Percentiles rank a stretch among this genome's conserved stretches.
Conservation (phyloP, 1,140 invertebrate species). For the Drosophila obscura region DNA sequence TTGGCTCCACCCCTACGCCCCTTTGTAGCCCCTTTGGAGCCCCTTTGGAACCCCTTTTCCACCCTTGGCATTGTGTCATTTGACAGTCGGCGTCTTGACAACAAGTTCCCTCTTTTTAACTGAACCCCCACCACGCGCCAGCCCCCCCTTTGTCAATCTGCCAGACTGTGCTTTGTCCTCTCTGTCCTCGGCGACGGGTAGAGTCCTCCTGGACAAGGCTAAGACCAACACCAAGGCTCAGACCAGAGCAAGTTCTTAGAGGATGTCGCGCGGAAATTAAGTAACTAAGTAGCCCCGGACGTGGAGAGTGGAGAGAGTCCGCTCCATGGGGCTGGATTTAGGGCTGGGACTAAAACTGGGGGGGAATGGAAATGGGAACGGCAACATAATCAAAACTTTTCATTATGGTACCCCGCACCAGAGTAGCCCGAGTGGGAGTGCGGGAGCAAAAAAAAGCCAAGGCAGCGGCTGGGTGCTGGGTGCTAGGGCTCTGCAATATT, state of each 20-base stretch:
- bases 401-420: slow-evolving; percentile 45
- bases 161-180: neutral
- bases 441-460: too few relatives aligned
- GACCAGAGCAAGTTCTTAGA: slow-evolving; percentile 31
- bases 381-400: slow-evolving; percentile 76
- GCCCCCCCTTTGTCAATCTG: slow-evolving; percentile 12
- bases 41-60: neutral
- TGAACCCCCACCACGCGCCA: neutral
- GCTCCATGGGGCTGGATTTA: neutral
- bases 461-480: neutral
- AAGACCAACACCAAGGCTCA: slow-evolving; percentile 2
- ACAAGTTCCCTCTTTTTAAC: slow-evolving; percentile 2
- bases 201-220: neutral
- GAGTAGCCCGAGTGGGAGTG: neutral
- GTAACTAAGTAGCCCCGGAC: slow-evolving; percentile 71
- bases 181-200: neutral
- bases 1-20: slow-evolving; percentile 30
- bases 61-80: slow-evolving; percentile 73
- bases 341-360: neutral
- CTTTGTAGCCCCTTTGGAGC: neutral
- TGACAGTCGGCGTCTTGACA: slow-evolving; percentile 61
- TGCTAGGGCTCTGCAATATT: slow-evolving; percentile 38
- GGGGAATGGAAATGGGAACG: neutral
- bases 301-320: neutral
- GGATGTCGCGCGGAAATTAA: slow-evolving; percentile 77